Evolutionary conservation across 2,797 vertebrate genomes (phyloP).

Genomic region (Poecilia wingei): DNA sequence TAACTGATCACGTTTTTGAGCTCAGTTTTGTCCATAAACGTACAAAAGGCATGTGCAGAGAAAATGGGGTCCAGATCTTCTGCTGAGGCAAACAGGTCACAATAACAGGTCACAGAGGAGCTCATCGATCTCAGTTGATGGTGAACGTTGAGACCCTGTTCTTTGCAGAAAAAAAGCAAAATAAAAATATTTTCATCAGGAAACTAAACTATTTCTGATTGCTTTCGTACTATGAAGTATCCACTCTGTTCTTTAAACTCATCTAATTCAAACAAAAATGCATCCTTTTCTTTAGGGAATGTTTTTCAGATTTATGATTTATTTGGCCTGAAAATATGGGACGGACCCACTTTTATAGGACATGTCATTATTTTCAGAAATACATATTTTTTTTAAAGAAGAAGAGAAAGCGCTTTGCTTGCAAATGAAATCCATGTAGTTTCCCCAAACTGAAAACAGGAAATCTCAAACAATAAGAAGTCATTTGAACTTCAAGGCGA

Average conservation of each 20-base stretch:
- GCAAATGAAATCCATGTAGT: conserved; percentile 32
- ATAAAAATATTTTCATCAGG: conserved; percentile 35
- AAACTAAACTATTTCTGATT: neutral
- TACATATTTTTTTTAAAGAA: neutral
- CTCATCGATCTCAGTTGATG: conserved; percentile 26
- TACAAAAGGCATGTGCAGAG: conserved; percentile 38
- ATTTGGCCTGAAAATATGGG: conserved; percentile 11
- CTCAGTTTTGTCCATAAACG: neutral
- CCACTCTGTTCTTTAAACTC: neutral
- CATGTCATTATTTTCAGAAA: neutral
- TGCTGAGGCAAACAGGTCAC: conserved; percentile 35
- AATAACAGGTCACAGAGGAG: conserved; percentile 32
- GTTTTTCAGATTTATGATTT: neutral
- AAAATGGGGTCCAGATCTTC: conserved; percentile 43
- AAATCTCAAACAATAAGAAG: conserved; percentile 80
- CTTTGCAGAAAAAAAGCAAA: conserved; percentile 35
- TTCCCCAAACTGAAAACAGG: conserved; percentile 79
- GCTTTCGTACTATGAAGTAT: neutral
- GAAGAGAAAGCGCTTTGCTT: conserved; percentile 25
- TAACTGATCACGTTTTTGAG: neutral
- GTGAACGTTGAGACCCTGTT: conserved; percentile 26
- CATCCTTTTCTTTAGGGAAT: neutral
- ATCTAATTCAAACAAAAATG: neutral
- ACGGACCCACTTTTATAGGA: conserved; percentile 1
- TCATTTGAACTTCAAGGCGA: conserved; percentile 66